phyloP scores from a whole-genome alignment of 2,113 vertebrate species.

The Columba livia region DNA sequence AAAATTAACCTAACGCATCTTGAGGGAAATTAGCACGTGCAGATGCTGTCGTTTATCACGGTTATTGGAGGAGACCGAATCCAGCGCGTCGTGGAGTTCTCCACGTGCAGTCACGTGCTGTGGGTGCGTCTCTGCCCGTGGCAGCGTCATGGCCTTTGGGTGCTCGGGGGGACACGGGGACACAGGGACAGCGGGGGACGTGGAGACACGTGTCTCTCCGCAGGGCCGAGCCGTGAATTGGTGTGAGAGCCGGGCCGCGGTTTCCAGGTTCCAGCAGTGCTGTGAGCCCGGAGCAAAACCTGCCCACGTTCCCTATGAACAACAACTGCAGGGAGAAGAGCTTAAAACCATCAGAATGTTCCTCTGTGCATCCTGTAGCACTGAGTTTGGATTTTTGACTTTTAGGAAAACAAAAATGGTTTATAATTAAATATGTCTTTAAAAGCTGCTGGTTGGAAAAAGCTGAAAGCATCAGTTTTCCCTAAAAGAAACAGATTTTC shows the following conservation, averaged over 20 bases:
- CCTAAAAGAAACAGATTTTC: neutral
- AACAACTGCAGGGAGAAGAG: neutral
- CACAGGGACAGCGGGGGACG: no score
- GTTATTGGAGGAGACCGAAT: conserved; percentile 9
- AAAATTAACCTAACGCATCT: neutral
- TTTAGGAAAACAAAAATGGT: neutral
- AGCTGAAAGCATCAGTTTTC: neutral
- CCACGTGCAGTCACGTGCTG: neutral
- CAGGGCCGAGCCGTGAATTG: no score
- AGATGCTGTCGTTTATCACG: conserved; percentile 20
- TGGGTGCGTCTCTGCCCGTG: neutral
- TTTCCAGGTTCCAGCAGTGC: neutral
- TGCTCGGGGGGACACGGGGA: neutral
- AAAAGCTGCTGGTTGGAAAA: neutral
- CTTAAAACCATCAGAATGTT: neutral
- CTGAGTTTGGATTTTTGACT: no score
- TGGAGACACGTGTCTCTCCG: no score
- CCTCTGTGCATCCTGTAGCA: neutral
- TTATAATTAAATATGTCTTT: neutral
- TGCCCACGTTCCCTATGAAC: fast-evolving
- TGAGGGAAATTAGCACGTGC: neutral
- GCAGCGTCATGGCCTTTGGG: neutral
- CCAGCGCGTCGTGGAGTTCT: conserved; percentile 14
- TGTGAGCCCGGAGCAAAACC: neutral
- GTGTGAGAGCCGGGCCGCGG: no score